Evolutionary conservation across 2,113 vertebrate species (phyloP), one percentile per base, ranked within the genome.

Genomic region (Aplodontia rufa): DNA sequence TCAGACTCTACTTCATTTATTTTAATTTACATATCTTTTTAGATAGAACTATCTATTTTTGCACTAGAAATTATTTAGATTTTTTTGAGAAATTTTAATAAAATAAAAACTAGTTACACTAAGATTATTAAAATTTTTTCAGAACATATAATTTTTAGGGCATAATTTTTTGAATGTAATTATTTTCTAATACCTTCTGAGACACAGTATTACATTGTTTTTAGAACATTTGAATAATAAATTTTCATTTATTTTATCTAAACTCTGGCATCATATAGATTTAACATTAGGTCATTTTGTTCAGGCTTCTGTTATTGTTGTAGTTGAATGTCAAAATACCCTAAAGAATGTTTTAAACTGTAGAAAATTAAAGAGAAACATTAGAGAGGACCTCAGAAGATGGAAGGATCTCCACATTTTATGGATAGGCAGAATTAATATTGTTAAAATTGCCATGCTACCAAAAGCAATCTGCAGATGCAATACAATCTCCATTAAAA

Each of bases 161-260:
- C 6, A 91, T 14, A 37, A 64, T 69, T 68, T 90, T 82, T 94
- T 72, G 35, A 87, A 66, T 11, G 74, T 68, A 92, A 94, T 72
- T 74, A 83, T 74, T 91, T 95, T 74, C 55, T 71, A 79, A 83
- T 7, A 88, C 28, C 12, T 87, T n/a, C 87, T 85, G 9, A 66
- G 74, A 85, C 49, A 60, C 6, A 74, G 84, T 62, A 55, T 55
- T 75, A 47, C 14, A 60, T 4, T 32, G 30, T 13, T 40, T 75
- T 45, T 47, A 68, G 55, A 26, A 75, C 17, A 47, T 62, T 90
- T 68, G 37, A 22, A 2, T 90, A 69, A 90, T 60, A 93, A 47
- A 3, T 55, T 81, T 94, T 72, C 16, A n/a, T 74, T 91, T 16
- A 49, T 75, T 81, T 92, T 95, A 85, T 75, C 75, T 49, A 88